A percentile compares a stretch with the other conserved stretches of the same genome.
phyloP scores from a whole-genome alignment of 64 coral and sea anemone species.

The Pocillopora verrucosa region DNA sequence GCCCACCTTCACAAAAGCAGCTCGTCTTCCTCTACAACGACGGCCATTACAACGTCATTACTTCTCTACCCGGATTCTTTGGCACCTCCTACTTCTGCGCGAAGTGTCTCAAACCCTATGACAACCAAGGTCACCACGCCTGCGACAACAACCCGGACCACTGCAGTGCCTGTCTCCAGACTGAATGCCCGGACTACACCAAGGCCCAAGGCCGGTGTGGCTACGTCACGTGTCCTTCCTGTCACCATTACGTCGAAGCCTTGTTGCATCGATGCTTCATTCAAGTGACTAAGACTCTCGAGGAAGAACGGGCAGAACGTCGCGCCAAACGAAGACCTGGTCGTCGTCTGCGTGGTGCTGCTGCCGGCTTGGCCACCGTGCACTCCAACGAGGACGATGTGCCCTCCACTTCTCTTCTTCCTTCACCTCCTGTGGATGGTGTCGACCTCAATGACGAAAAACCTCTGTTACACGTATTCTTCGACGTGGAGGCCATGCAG shows the following conservation, averaged over 20 bases:
- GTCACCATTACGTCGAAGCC: conserved; percentile 27
- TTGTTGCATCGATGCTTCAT: conserved; percentile 16
- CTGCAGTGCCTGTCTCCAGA: too few species aligned
- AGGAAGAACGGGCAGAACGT: conserved; percentile 10
- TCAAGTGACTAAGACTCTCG: not conserved
- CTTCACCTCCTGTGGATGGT: too few species aligned
- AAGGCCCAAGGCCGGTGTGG: too few species aligned
- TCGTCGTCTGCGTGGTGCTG: too few species aligned
- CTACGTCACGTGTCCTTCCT: too few species aligned
- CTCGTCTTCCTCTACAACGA: not conserved
- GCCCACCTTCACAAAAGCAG: not conserved
- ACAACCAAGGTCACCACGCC: not conserved
- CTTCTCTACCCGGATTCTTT: not conserved
- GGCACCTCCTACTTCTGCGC: not conserved
- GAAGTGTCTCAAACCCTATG: not conserved
- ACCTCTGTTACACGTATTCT: too few species aligned
- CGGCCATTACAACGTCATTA: not conserved
- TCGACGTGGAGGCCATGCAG: conserved; percentile 41
- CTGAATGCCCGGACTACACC: too few species aligned
- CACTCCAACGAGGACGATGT: too few species aligned
- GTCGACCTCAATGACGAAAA: not conserved
- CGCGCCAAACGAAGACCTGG: too few species aligned
- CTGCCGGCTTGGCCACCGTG: too few species aligned
- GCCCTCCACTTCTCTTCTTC: too few species aligned
- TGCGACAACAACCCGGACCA: too few species aligned